Percentiles rank a stretch among this genome's conserved stretches.
These are phyloP conservation scores for Aradophagus sp. DNA, from an alignment of 1,140 invertebrate species.

Conservation along the genomic window DNA sequence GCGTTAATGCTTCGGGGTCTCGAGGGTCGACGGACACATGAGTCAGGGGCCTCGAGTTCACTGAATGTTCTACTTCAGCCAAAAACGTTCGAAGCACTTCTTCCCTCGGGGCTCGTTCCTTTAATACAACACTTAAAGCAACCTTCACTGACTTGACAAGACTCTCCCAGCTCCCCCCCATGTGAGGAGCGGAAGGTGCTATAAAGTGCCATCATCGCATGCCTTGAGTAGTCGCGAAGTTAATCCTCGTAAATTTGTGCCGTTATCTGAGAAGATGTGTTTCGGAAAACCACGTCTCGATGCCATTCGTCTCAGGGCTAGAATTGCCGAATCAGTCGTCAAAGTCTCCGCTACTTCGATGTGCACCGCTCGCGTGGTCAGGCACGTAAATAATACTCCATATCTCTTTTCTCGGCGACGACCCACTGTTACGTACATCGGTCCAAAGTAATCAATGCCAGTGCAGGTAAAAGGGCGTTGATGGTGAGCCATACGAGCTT, in stretches of 20 bases:
- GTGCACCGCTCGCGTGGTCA: conserved; percentile 68
- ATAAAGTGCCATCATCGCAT: conserved; percentile 26
- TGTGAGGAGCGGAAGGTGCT: conserved; percentile 15
- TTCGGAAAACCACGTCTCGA: conserved; percentile 62
- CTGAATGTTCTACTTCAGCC: conserved; percentile 8
- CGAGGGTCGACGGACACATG: conserved; percentile 5
- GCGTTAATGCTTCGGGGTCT: conserved; percentile 21
- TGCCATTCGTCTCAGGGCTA: conserved; percentile 67
- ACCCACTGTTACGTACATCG: conserved; percentile 63
- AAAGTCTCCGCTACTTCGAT: conserved; percentile 69
- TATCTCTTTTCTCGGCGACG: conserved; percentile 64
- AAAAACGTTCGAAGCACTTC: conserved; percentile 17
- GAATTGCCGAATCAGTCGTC: conserved; percentile 66
- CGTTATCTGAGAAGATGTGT: conserved; percentile 66
- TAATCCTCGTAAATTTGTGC: conserved; percentile 65
- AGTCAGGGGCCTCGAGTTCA: conserved; percentile 17
- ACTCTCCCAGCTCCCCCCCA: conserved; percentile 24
- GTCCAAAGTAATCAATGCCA: conserved; percentile 71
- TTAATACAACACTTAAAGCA: conserved; percentile 5
- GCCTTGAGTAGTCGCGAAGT: conserved; percentile 10
- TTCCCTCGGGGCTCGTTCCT: conserved; percentile 1
- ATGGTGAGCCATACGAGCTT: conserved; percentile 46
- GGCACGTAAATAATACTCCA: conserved; percentile 70
- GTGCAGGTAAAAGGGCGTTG: conserved; percentile 57
- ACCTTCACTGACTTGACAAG: conserved; percentile 13